Evolutionary conservation across 2,797 vertebrate species (phyloP).

Genomic region (Cheirogaleus major): DNA sequence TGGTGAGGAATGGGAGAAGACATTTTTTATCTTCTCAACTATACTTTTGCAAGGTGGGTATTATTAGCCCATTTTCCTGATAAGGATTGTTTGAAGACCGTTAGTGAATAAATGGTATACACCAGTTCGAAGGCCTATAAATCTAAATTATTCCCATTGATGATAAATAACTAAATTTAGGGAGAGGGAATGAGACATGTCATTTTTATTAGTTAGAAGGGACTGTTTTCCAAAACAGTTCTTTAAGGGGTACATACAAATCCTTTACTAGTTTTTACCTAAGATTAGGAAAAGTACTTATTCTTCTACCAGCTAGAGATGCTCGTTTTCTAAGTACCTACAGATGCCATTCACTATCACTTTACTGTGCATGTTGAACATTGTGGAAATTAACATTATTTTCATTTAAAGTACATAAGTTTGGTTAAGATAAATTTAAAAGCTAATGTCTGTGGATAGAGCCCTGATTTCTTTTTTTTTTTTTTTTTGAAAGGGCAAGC

Average conservation of each 20-base stretch:
- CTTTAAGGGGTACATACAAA: not conserved
- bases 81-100: not conserved
- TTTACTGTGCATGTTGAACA: not conserved
- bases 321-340: not conserved
- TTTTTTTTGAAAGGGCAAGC: not conserved
- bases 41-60: not conserved
- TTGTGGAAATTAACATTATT: not conserved
- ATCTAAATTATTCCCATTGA: conserved; percentile 16
- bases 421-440: not conserved
- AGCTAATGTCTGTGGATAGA: not conserved
- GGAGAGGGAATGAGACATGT: not conserved
- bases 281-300: not conserved
- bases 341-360: not conserved
- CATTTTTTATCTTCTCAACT: not conserved
- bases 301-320: not conserved
- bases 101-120: not conserved
- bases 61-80: not conserved
- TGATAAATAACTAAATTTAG: not conserved
- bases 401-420: not conserved
- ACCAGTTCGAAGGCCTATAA: not conserved
- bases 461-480: not conserved
- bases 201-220: not conserved
- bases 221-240: not conserved
- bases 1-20: not conserved
- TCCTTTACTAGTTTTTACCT: not conserved